Base-by-base conservation (phyloP, 2,888 invertebrate species). In the Apamea crenata region DNA sequence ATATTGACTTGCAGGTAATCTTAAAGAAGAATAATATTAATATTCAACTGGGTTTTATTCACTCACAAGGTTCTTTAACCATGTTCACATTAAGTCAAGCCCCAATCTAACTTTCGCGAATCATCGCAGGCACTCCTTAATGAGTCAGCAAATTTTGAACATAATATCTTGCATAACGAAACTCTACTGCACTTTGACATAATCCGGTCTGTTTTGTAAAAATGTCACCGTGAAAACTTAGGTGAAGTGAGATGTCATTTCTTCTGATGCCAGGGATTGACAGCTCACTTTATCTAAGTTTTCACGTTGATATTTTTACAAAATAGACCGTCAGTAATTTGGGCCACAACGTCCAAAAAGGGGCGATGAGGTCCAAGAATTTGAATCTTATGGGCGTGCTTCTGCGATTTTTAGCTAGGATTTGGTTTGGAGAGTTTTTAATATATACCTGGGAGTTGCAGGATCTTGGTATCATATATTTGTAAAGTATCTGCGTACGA, bases 11-110 rank as follows among this genome's bases (percentile, higher is more conserved):
- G 36, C 18, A 56, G 7, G 25, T 40, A 3, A 74, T 50, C n/a
- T 72, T 50, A 7, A 32, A 74, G 32, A 69, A 25, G 25, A 59
- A 36, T 70, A 59, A 32, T 70, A 32, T 32, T 70, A 56, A 61
- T 63, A 36, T 61, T 63, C 7, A 18, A 36, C 4, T 18, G 36
- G 6, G 36, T 36, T 71, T 61, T 32, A 61, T n/a, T 53, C 25
- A 32, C 1, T 16, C 2, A 50, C 25, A 16, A 2, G 10, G 25
- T 67, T 21, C 21, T 25, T 29, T 16, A 16, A 3, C 8, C 18
- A n/a, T 29, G 16, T 25, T 5, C 32, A 10, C 21, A 25, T 69
- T 16, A 32, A 14, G 21, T 1, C 8, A 29, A 16, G 7, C 5
- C 14, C 4, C 18, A 14, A 36, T 12, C 36, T 0, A n/a, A 36